Evolutionary conservation across 2,797 vertebrate genomes (phyloP), one percentile per base, ranked within the genome.

Genomic region (Arctocebus calabarensis): DNA sequence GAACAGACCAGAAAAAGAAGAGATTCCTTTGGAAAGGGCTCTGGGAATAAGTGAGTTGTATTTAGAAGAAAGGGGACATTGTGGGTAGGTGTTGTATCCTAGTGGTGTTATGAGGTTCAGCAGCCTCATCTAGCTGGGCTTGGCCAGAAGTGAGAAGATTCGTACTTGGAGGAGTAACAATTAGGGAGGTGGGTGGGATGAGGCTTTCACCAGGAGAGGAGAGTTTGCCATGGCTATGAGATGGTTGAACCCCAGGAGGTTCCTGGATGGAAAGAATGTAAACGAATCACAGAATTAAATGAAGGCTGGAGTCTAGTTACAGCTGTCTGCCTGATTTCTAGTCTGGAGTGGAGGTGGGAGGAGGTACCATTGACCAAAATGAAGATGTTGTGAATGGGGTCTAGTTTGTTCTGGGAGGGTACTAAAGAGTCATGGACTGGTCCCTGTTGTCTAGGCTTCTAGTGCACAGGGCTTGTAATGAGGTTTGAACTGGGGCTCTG

Each of bases 31-130:
- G 27, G 34, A 64, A 95, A 94, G 52, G 64, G 5, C 27, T 71
- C 17, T 70, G 73, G 25, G 45, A 89, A 19, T 68, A 43, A 9
- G 37, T 62, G 61, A 34, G 13, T n/a, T 85, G 8, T 75, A 57
- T 82, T 85, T 64, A 81, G n/a, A 91, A 90, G 84, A 91, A 81
- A 84, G 32, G 23, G 57, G 52, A 11, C 64, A 68, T 73, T 78
- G 68, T 68, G 70, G 57, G 22, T 62, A n/a, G 25, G 22, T 8
- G 7, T 93, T 71, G 71, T 34, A 88, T 91, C 32, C 34, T 84
- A 32, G 7, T 61, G 84, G 34, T 8, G 40, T 48, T 17, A 7
- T 77, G 48, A 48, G 11, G 1, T 40, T 22, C 62, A 57, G 57
- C 1, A 88, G 16, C 43, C 75, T 83, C 48, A 88, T 7, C 64